Evolutionary conservation across 2,797 vertebrate genomes (phyloP).

Genomic region (Aplochiton taeniatus): DNA sequence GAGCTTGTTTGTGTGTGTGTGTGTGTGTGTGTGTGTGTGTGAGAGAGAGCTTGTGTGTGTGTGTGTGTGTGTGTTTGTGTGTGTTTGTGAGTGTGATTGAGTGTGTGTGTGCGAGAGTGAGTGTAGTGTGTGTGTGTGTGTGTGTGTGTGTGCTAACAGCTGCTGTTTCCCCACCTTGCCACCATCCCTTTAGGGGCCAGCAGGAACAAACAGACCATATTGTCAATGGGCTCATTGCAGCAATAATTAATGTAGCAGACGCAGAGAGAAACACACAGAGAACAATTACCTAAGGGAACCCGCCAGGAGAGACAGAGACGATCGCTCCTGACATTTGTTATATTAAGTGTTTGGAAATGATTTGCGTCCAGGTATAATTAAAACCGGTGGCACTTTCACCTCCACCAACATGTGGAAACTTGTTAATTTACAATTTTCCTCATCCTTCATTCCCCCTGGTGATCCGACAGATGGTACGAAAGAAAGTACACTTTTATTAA

Average conservation of each 20-base stretch:
- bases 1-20: not conserved
- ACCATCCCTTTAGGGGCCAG: conserved; percentile 54
- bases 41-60: not conserved
- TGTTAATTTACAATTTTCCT: conserved; percentile 61
- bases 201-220: conserved; percentile 64
- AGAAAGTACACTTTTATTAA: conserved; percentile 14
- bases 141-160: conserved; percentile 43
- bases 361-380: conserved; percentile 66
- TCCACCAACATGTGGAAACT: conserved; percentile 63
- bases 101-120: not conserved
- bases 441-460: conserved; percentile 21
- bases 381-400: conserved; percentile 56
- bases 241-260: conserved; percentile 65
- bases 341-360: conserved; percentile 65
- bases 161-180: conserved; percentile 50
- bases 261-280: conserved; percentile 49
- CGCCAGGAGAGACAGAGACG: conserved; percentile 39
- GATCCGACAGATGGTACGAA: conserved; percentile 56
- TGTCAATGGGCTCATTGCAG: conserved; percentile 57
- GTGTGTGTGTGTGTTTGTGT: conserved; percentile 1
- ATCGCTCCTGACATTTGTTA: conserved; percentile 54
- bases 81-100: not conserved
- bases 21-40: too few relatives aligned
- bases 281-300: conserved; percentile 59
- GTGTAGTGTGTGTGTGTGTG: conserved; percentile 11